Evolutionary conservation across 2,113 vertebrate genomes (phyloP), one percentile per base, ranked within the genome.

Genomic region (Tricholaema leucomelas): DNA sequence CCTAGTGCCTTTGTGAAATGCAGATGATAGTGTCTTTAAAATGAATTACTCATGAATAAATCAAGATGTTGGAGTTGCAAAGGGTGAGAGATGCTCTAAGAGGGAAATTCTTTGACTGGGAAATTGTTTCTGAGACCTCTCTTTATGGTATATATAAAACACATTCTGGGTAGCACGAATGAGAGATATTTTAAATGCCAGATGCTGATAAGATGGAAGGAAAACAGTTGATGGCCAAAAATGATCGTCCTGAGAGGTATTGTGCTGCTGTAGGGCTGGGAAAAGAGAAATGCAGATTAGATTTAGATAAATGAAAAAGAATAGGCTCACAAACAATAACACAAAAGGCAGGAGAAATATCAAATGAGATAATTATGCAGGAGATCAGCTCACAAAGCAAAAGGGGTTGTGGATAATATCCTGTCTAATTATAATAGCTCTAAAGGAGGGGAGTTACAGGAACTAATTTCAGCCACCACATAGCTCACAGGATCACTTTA

Each of bases 111-210:
- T 94, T 77, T 70, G 56, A 38, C 64, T 66, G 88, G 87, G 91
- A 93, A 85, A 95, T 96, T 94, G 92, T 93, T 91, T 74, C 84
- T 70, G 71, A 82, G 81, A 93, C 91, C 92, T 91, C 95, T 92
- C 87, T 95, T 80, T 92, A 90, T 64, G 93, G 50, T 48, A 31
- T 64, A 46, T 81, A 36, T 88, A 67, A 89, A 93, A 87, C 2
- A 16, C 56, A 71, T 66, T n/a, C 71, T 67, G 75, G 92, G 64
- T 54, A 65, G 73, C 69, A 59, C 89, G 72, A 94, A 91, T 79
- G 74, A 91, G 89, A 91, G 92, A 93, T 96, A 94, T 95, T 96
- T 96, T 92, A 96, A 95, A 96, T 96, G 92, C 92, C 92, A 95
- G 75, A 91, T 94, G 67, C 61, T 59, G 92, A 79, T 95, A 95